Evolutionary conservation across 1,140 invertebrate genomes (phyloP).

Genomic region (Drosophila varians): DNA sequence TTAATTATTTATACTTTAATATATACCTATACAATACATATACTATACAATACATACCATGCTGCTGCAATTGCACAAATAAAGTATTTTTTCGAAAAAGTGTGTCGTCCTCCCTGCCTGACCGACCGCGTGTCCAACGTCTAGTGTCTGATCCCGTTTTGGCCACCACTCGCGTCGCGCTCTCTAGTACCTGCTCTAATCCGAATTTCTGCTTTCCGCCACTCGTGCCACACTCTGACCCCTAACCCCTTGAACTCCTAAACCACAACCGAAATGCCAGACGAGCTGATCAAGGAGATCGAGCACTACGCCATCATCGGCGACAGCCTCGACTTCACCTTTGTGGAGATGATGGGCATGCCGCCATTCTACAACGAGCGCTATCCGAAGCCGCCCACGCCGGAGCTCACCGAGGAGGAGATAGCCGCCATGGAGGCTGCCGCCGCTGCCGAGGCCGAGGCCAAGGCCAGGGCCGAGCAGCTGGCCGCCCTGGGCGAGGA

Average conservation of each 20-base stretch:
- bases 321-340: slow-evolving; percentile 98
- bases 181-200: slow-evolving; percentile 60
- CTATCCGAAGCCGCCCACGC: slow-evolving; percentile 82
- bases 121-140: not conserved
- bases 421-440: slow-evolving; percentile 45
- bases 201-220: slow-evolving; percentile 48
- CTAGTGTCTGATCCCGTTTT: slow-evolving; percentile 23
- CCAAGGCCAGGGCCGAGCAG: slow-evolving; percentile 31
- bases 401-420: slow-evolving; percentile 79
- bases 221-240: slow-evolving; percentile 11
- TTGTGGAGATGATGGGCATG: slow-evolving; percentile 95
- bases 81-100: slow-evolving; percentile 77
- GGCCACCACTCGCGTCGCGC: slow-evolving; percentile 43
- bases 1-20: slow-evolving; percentile 82
- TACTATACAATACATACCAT: slow-evolving; percentile 59
- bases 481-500: slow-evolving; percentile 37
- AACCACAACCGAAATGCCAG: slow-evolving; percentile 84
- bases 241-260: slow-evolving; percentile 43
- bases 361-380: slow-evolving; percentile 84
- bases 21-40: slow-evolving; percentile 58
- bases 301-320: slow-evolving; percentile 99
- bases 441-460: slow-evolving; percentile 23
- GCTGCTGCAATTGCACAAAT: slow-evolving; percentile 83
- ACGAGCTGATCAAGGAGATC: slow-evolving; percentile 98
- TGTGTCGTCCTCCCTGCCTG: slow-evolving; percentile 6